Conservation (phyloP, 2,113 vertebrate species). For the Laticauda laticaudata region DNA sequence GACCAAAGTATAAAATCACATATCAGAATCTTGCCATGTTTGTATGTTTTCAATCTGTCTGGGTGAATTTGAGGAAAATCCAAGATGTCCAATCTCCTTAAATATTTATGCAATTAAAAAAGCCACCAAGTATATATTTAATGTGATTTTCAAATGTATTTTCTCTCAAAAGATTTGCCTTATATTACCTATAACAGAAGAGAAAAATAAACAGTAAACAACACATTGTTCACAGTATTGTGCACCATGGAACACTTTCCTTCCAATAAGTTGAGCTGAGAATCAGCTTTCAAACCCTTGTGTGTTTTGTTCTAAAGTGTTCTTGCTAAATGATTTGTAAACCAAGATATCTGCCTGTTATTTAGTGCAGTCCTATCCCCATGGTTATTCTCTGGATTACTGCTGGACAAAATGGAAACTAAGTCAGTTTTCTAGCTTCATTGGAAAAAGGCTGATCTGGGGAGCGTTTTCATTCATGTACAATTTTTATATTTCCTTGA, state of each 20-base stretch:
- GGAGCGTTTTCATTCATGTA: not conserved
- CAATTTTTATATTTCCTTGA: not conserved
- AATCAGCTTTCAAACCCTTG: not conserved
- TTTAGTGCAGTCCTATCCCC: not conserved
- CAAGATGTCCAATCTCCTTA: not conserved
- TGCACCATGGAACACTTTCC: not conserved
- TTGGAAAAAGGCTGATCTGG: not conserved
- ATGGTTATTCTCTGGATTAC: not conserved
- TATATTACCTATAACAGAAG: not conserved
- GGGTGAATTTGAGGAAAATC: not conserved
- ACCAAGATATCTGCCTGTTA: not conserved
- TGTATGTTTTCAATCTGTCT: not conserved
- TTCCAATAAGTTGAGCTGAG: not conserved
- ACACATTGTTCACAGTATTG: not conserved
- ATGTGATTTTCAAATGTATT: not conserved
- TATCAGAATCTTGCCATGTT: not conserved
- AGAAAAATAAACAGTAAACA: not conserved
- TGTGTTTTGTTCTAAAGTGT: not conserved
- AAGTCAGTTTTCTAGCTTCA: not conserved
- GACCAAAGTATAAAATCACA: not conserved
- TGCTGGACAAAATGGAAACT: not conserved
- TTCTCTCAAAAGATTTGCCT: not conserved
- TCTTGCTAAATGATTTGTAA: not conserved
- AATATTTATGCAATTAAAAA: not conserved
- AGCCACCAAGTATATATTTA: not conserved